Evolutionary conservation across 2,113 vertebrate species (phyloP), one percentile per base, ranked within the genome.

Genomic region (Engystomops pustulosus): DNA sequence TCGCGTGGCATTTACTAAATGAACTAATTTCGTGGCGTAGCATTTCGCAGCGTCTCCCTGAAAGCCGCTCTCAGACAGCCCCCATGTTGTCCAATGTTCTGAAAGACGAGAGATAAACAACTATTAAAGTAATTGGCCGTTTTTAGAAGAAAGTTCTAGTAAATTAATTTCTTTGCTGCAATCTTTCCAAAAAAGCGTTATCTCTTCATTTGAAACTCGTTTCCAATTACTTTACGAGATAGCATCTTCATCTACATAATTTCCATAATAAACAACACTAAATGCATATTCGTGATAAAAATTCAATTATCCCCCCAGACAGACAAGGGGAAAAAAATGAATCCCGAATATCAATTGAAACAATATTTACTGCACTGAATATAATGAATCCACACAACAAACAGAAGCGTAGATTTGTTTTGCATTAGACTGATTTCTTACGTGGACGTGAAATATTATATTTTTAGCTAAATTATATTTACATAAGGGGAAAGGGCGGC

Each of bases 1-100:
- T 47, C 36, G 62, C 10, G 20, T 72, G 80, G 51, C 80, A 74
- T 82, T 82, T 82, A 72, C 23, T 74, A 72, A 60, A 74, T 44
- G 34, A 72, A 72, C 36, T 58, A 53, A 71, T 71, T 72, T 71
- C 1, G n/a, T 18, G n/a, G 41, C 20, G 14, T 72, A 72, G 17
- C 15, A 71, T 81, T 67, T 58, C 44, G 34, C 15, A 27, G 32
- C 23, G 20, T 17, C 12, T 36, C 4, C 7, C n/a, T 12, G 41
- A 68, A 23, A 53, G 34, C 11, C 36, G 12, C 53, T 60, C 12
- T 60, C 12, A 41, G 7, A 23, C 51, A 58, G 18, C n/a, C 15
- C n/a, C 62, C 17, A 34, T 25, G 34, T 49, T 18, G 25, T 32
- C 23, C 23, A 18, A 23, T 17, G n/a, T 17, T 17, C 5, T 8